These are phyloP conservation scores for Heliornis fulica DNA, from an alignment of 2,113 vertebrate genomes.

Conservation along the genomic window DNA sequence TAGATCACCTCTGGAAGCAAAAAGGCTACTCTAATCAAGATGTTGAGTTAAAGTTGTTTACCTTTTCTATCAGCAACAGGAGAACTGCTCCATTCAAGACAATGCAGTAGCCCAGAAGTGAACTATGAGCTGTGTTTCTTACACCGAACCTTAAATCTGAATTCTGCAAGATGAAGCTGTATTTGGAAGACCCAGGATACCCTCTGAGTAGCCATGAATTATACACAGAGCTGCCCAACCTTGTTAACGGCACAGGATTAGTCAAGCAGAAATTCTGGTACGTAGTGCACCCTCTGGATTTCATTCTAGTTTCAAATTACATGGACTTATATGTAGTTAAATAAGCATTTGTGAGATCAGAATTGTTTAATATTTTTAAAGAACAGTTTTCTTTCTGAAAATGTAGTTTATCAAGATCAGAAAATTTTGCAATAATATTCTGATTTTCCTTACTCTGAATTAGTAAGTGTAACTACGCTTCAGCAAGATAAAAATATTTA, in stretches of 20 bases:
- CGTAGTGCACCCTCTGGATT: neutral
- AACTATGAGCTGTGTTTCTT: neutral
- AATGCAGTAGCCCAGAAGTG: neutral
- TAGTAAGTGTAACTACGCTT: neutral
- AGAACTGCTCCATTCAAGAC: neutral
- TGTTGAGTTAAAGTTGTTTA: neutral
- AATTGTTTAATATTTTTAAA: neutral
- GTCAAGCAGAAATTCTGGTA: slow-evolving; percentile 19
- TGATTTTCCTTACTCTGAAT: neutral
- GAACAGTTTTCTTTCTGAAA: neutral
- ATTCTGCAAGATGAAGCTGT: neutral
- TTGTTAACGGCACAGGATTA: neutral
- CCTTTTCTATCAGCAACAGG: neutral
- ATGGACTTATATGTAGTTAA: neutral
- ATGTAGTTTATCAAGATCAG: neutral
- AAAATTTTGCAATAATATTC: neutral
- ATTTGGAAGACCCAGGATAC: neutral
- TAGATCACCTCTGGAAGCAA: neutral
- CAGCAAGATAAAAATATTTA: neutral
- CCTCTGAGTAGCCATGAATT: slow-evolving; percentile 38
- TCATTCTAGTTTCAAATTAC: neutral
- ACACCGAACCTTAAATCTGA: neutral
- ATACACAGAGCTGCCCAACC: slow-evolving; percentile 38
- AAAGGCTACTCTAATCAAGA: neutral
- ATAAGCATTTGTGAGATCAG: neutral